phyloP scores from a whole-genome alignment of 2,113 vertebrate genomes.

The Gulo gulo region DNA sequence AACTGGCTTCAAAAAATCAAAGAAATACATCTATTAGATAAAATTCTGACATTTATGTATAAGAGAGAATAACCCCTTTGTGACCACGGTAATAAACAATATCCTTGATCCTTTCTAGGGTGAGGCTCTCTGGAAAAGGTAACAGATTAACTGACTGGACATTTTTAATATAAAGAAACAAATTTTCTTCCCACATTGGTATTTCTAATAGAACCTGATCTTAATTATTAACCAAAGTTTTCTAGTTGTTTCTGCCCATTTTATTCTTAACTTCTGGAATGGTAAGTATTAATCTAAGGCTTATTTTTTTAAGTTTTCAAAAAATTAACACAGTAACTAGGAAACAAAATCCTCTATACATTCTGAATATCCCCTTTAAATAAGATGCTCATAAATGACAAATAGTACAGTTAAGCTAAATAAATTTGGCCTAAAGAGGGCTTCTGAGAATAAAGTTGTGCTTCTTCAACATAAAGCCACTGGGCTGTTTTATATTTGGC shows the following conservation, averaged over 20 bases:
- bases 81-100: not conserved
- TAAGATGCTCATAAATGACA: not conserved
- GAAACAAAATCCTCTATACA: constrained; percentile 45
- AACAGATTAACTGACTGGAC: not conserved
- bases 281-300: not conserved
- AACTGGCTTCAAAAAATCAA: not conserved
- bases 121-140: not conserved
- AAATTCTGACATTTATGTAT: not conserved
- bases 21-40: not conserved
- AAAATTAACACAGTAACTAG: constrained; percentile 21
- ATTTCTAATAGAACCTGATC: constrained; percentile 46
- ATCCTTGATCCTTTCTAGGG: not conserved
- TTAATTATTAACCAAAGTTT: constrained; percentile 27
- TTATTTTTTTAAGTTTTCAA: not conserved
- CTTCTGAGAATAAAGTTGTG: not conserved
- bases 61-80: not conserved
- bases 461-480: not conserved
- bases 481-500: constrained; percentile 1
- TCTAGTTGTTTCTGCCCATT: constrained; percentile 19
- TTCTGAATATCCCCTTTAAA: not conserved
- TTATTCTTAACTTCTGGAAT: constrained; percentile 23
- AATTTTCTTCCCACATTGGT: not conserved
- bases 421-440: not conserved
- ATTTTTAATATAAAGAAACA: constrained; percentile 9
- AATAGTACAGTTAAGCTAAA: not conserved